Evolutionary conservation across 2,888 invertebrate genomes (phyloP), one percentile per base, ranked within the genome.

Genomic region (Catocala fraxini): DNA sequence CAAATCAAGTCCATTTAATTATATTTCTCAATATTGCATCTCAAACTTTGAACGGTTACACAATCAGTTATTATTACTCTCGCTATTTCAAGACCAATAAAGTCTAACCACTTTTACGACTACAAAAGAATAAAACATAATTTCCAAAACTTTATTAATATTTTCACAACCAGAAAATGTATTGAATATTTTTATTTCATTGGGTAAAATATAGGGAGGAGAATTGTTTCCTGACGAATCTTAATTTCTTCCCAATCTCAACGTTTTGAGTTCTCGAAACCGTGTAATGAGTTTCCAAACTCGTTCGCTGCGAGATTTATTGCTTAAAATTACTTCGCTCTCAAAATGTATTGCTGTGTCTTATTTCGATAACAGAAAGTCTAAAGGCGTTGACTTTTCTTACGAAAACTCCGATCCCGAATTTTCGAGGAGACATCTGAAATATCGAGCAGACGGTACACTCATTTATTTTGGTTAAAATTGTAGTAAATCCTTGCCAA

Each of bases 211-310:
- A 59, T 53, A 59, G 56, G 39, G 9, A 63, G 65, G 51, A 51
- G 59, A 75, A 74, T 79, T 71, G 70, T 77, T 77, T 64, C 65
- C 56, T 56, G 47, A 46, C 56, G 48, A 72, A 75, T 68, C 63
- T 77, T 77, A 73, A 68, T 78, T 72, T 70, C 69, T 68, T 68
- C 58, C 65, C 70, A 62, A 77, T 79, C 64, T 68, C 61, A 70
- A 71, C 66, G 67, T 78, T 79, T 78, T 69, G 71, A 76, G 71
- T 75, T 77, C 52, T 62, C 58, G 65, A 71, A 78, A 61, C 55
- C 65, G 62, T 70, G 70, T 81, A 79, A 80, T 79, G 81, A 79
- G 78, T 80, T 80, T 66, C 60, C 70, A 64, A 80, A 80, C 78
- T 80, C 71, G 69, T 81, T 79, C 70, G 49, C 53, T 59, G 55